Conservation (phyloP, 2,797 vertebrate species). For the Falco peregrinus region DNA sequence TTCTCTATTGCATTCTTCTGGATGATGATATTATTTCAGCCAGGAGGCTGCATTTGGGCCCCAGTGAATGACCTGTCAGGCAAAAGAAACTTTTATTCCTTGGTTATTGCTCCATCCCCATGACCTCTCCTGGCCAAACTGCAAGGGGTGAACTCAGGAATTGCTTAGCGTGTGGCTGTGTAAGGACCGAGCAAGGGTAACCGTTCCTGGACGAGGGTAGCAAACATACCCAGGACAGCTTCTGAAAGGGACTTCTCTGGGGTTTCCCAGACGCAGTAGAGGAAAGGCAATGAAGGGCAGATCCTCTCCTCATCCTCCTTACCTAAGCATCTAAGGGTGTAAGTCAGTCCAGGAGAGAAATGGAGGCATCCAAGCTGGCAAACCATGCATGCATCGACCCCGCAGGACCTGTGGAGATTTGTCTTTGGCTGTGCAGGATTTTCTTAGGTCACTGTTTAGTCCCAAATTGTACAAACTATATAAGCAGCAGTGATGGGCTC, state of each 20-base stretch:
- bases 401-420: background rate
- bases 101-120: background rate
- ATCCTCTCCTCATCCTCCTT: background rate
- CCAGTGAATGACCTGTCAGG: background rate
- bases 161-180: background rate
- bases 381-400: rapidly evolving
- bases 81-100: background rate
- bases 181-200: background rate
- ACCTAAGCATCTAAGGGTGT: background rate
- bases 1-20: background rate
- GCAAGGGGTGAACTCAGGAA: background rate
- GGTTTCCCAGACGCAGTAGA: background rate
- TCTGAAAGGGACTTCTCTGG: background rate
- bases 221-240: background rate
- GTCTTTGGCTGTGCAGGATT: background rate
- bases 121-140: background rate
- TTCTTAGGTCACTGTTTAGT: background rate
- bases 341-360: background rate
- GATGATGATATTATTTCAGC: background rate
- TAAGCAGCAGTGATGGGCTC: background rate
- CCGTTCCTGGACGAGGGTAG: background rate
- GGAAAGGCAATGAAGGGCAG: background rate
- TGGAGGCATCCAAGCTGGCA: background rate
- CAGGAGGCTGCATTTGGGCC: background rate
- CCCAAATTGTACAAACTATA: background rate